Conservation (phyloP, 2,888 invertebrate genomes). For the Sclerodermus sp. region DNA sequence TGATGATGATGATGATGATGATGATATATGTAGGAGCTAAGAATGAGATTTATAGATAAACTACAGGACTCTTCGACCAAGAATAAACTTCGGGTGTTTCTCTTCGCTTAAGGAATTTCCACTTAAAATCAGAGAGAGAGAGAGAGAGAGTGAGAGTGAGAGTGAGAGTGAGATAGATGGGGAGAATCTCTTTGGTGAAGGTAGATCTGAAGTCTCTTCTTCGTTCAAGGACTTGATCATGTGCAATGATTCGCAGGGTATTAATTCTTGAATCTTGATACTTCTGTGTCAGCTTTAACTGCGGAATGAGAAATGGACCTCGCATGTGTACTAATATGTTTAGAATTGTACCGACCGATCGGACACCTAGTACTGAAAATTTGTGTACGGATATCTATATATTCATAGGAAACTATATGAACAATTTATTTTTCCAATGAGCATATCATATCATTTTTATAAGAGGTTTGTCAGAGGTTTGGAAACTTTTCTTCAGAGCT, state of each 20-base stretch:
- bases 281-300: conserved; percentile 16
- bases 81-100: background rate
- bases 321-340: conserved; percentile 38
- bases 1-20: too few relatives aligned
- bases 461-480: conserved; percentile 42
- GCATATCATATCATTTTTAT: conserved; percentile 59
- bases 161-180: too few relatives aligned
- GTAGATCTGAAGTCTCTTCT: too few relatives aligned
- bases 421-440: conserved; percentile 58
- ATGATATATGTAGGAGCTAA: conserved; percentile 31
- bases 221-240: conserved; percentile 2
- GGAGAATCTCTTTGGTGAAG: background rate
- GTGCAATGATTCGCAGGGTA: conserved; percentile 34
- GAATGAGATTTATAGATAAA: conserved; percentile 9
- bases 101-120: too few relatives aligned
- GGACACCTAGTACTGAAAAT: conserved; percentile 49
- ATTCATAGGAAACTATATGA: conserved; percentile 52
- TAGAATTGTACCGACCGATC: conserved; percentile 48
- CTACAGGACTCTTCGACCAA: background rate
- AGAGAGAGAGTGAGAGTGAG: too few relatives aligned
- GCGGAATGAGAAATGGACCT: conserved; percentile 34
- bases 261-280: conserved; percentile 20
- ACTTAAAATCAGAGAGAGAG: background rate
- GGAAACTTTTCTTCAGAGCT: conserved; percentile 26
- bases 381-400: conserved; percentile 51